Conservation (phyloP, 2,113 vertebrate species). For the Nymphicus hollandicus region DNA sequence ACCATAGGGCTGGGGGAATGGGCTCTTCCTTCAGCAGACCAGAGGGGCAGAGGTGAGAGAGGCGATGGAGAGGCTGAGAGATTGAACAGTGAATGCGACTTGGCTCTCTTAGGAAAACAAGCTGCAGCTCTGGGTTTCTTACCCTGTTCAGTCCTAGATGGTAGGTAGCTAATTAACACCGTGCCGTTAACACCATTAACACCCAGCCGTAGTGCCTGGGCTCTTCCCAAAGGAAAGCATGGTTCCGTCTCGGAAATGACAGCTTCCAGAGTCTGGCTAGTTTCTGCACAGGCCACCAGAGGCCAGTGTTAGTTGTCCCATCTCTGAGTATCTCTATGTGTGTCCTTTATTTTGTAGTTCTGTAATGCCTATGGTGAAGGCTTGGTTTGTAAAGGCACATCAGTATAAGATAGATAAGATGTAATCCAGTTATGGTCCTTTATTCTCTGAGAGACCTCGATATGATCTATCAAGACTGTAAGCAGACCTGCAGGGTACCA, state of each 20-base stretch:
- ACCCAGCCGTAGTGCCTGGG: background rate
- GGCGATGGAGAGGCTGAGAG: background rate
- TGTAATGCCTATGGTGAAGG: background rate
- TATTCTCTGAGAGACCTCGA: background rate
- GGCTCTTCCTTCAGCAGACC: background rate
- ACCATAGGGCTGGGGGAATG: rapidly evolving
- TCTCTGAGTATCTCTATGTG: background rate
- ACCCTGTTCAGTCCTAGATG: background rate
- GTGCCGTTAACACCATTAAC: background rate
- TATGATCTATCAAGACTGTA: background rate
- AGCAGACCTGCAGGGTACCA: background rate
- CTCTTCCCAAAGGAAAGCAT: background rate
- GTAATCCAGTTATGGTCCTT: background rate
- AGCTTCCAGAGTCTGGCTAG: background rate
- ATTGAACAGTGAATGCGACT: background rate
- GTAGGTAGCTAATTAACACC: background rate
- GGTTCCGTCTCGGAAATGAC: background rate
- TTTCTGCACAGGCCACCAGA: constrained; percentile 50
- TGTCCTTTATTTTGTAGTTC: background rate
- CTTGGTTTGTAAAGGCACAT: background rate
- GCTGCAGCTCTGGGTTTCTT: background rate
- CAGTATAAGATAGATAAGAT: background rate
- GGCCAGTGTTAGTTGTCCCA: constrained; percentile 59
- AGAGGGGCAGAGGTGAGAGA: background rate
- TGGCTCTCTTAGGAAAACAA: background rate